Percentiles rank a stretch among this genome's conserved stretches.
Evolutionary conservation across 2,113 vertebrate species (phyloP).

Genomic region (Monopterus albus): DNA sequence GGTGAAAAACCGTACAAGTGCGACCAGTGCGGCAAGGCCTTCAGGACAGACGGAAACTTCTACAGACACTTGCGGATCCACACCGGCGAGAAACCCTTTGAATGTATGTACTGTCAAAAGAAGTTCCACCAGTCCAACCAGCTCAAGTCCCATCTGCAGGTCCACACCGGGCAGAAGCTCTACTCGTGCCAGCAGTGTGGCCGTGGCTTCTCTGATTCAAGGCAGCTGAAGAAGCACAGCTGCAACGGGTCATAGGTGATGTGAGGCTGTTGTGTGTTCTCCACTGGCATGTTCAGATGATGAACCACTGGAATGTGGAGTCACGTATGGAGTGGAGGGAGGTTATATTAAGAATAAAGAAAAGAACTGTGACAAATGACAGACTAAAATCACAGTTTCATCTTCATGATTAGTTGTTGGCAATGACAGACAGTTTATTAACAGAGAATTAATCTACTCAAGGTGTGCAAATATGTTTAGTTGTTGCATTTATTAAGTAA

Average conservation of each 20-base stretch:
- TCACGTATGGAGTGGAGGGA: not conserved
- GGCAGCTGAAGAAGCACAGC: conserved; percentile 80
- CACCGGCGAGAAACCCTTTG: conserved; percentile 73
- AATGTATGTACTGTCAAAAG: conserved; percentile 65
- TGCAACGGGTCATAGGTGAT: conserved; percentile 36
- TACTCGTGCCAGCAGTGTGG: conserved; percentile 75
- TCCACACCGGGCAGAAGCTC: conserved; percentile 76
- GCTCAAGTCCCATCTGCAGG: conserved; percentile 78
- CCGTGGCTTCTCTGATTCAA: conserved; percentile 72
- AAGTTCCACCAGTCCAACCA: conserved; percentile 78
- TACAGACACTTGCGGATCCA: conserved; percentile 77
- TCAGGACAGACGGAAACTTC: conserved; percentile 73
- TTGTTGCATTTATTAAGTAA: not conserved
- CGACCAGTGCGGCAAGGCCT: conserved; percentile 73
- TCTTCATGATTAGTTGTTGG: not conserved
- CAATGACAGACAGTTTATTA: not conserved
- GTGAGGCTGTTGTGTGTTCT: fast-evolving
- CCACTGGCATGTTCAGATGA: not conserved
- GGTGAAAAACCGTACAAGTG: conserved; percentile 76
- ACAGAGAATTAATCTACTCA: not conserved
- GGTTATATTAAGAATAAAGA: not conserved
- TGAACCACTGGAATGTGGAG: fast-evolving
- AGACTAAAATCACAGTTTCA: not conserved
- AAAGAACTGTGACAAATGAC: not conserved
- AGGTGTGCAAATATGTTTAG: not conserved